These are phyloP conservation scores for Uria aalge DNA, from an alignment of 2,113 vertebrate genomes.

Conservation along the genomic window DNA sequence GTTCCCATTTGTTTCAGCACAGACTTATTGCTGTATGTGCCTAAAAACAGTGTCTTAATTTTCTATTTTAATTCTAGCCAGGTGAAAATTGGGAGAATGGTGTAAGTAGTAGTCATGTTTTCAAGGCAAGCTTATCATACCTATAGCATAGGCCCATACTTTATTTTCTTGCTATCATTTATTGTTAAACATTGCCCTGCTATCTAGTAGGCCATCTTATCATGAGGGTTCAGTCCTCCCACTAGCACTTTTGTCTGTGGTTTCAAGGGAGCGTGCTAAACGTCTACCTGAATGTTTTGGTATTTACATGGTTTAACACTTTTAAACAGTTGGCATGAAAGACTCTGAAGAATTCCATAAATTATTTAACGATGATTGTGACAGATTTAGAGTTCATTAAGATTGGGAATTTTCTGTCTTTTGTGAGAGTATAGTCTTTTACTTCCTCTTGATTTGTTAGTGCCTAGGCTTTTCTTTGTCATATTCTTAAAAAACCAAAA, in stretches of 20 bases:
- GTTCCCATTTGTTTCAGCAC: not conserved
- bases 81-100: not conserved
- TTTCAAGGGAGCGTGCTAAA: not conserved
- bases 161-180: not conserved
- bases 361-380: not conserved
- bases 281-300: not conserved
- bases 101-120: not conserved
- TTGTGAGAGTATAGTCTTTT: not conserved
- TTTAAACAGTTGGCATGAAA: not conserved
- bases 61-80: not conserved
- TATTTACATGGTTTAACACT: not conserved
- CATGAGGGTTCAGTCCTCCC: not conserved
- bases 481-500: rapidly evolving
- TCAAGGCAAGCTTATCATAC: not conserved
- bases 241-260: not conserved
- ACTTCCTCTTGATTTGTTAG: not conserved
- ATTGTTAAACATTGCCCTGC: rapidly evolving
- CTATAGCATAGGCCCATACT: rapidly evolving
- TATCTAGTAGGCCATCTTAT: not conserved
- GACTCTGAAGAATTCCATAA: not conserved
- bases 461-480: not conserved
- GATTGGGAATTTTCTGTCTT: not conserved
- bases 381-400: not conserved
- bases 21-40: not conserved
- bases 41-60: not conserved